Evolutionary conservation across 2,888 invertebrate genomes (phyloP).

Genomic region (Pyrochroa serraticornis): DNA sequence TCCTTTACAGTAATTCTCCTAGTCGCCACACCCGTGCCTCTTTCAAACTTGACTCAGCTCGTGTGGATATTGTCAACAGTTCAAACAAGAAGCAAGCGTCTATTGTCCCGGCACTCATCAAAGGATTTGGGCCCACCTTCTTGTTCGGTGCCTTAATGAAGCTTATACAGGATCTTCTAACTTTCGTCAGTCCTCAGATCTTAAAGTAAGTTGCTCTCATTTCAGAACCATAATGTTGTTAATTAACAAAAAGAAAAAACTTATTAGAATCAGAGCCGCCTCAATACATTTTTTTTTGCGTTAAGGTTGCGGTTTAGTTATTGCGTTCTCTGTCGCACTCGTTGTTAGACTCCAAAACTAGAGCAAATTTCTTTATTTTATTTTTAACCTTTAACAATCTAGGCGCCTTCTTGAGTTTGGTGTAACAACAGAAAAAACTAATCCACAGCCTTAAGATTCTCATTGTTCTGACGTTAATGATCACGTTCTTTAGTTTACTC

Average conservation of each 20-base stretch:
- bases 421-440: no score
- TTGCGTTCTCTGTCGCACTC: no score
- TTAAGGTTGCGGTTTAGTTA: no score
- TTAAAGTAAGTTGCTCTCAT: constrained; percentile 69
- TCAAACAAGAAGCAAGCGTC: constrained; percentile 76
- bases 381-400: no score
- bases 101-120: constrained; percentile 81
- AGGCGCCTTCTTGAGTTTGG: no score
- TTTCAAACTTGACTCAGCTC: constrained; percentile 72
- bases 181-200: constrained; percentile 89
- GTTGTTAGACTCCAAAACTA: no score
- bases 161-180: constrained; percentile 79
- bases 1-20: constrained; percentile 31
- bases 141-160: constrained; percentile 85
- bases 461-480: neutral
- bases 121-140: constrained; percentile 88
- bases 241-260: no score
- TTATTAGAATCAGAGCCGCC: no score
- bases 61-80: constrained; percentile 75
- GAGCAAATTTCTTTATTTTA: no score
- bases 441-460: no score
- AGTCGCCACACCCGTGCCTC: constrained; percentile 63
- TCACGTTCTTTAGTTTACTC: constrained; percentile 64
- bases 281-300: no score
- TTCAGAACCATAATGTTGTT: neutral